Conservation (phyloP, 1,140 invertebrate genomes). For the Macrocentrus cingulum region DNA sequence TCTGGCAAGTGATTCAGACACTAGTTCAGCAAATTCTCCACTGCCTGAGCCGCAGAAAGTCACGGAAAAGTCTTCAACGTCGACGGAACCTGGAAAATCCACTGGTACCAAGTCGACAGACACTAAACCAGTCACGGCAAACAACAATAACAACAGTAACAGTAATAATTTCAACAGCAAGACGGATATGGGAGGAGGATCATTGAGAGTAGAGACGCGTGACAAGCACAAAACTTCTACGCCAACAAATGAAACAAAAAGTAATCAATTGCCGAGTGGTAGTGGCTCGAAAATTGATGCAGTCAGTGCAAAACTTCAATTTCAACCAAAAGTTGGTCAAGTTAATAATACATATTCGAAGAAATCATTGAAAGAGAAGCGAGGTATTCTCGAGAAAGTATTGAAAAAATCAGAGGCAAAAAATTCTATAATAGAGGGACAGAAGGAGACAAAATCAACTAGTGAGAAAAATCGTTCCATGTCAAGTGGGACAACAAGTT, state of each 20-base stretch:
- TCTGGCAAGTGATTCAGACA: too few species aligned
- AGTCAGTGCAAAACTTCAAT: constrained; percentile 51
- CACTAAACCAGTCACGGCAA: not conserved
- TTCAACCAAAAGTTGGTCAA: constrained; percentile 53
- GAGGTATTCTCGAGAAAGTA: constrained; percentile 30
- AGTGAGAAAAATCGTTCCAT: constrained; percentile 8
- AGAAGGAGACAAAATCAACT: not conserved
- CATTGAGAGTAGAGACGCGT: not conserved
- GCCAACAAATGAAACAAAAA: constrained; percentile 22
- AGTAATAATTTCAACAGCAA: constrained; percentile 26
- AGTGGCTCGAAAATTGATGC: constrained; percentile 54
- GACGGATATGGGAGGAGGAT: constrained; percentile 27
- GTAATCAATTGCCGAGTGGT: constrained; percentile 26
- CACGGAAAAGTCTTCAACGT: not conserved
- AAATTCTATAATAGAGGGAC: constrained; percentile 19
- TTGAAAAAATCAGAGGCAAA: constrained; percentile 34
- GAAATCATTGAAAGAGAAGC: constrained; percentile 44
- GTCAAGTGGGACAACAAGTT: not conserved
- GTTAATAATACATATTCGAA: constrained; percentile 52
- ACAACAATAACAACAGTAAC: constrained; percentile 41
- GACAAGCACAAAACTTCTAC: constrained; percentile 36
- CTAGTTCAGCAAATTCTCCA: not conserved
- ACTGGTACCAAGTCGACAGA: not conserved
- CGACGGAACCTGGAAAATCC: not conserved
- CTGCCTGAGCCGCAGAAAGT: not conserved